A percentile compares a stretch with the other conserved stretches of the same genome.
phyloP scores from a whole-genome alignment of 2,113 vertebrate species.

The Tursiops truncatus region DNA sequence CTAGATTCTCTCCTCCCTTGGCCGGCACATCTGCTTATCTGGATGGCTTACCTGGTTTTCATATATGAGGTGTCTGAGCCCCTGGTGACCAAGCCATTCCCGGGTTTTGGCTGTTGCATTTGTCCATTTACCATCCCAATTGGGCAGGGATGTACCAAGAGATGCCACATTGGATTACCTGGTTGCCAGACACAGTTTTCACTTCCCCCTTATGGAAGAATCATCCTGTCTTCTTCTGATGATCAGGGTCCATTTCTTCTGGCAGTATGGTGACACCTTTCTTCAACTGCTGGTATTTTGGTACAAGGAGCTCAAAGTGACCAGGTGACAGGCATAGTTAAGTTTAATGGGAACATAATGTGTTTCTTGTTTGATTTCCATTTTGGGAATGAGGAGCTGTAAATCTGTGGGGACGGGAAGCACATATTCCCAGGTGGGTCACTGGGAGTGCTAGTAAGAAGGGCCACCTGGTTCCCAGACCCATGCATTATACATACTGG shows the following conservation, averaged over 20 bases:
- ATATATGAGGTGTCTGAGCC: background rate
- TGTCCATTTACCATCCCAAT: background rate
- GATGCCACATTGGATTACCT: background rate
- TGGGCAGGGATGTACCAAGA: background rate
- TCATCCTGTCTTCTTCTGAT: background rate
- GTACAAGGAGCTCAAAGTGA: background rate
- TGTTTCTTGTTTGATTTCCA: background rate
- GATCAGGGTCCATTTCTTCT: background rate
- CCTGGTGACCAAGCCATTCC: background rate
- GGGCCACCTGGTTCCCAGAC: background rate
- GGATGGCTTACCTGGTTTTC: background rate
- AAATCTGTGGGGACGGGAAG: background rate
- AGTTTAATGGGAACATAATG: background rate
- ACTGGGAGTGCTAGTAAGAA: background rate
- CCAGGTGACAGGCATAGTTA: background rate
- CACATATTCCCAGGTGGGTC: background rate
- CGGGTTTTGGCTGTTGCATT: background rate
- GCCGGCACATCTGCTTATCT: background rate
- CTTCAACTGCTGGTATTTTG: background rate
- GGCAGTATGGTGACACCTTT: background rate
- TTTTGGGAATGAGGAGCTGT: background rate
- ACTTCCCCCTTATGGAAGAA: background rate
- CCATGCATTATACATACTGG: background rate
- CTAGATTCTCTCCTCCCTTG: background rate
- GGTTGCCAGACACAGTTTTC: background rate